Base-by-base conservation (phyloP, 2,888 invertebrate species). In the Drosophila leonis region DNA sequence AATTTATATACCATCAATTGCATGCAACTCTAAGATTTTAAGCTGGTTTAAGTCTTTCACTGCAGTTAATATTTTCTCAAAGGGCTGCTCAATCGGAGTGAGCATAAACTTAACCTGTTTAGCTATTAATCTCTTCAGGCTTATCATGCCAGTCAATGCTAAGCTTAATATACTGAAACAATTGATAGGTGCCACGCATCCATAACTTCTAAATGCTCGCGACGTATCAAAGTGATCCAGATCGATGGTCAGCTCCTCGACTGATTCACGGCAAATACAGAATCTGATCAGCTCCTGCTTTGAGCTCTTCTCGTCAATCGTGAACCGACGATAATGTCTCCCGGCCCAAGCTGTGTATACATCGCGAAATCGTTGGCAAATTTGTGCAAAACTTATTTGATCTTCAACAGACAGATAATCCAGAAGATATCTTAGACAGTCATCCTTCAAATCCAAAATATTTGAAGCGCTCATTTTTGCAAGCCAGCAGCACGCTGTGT, bases 331-430 rank as follows among this genome's bases (percentile, higher is more conserved):
- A 49, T 71, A 72, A 37, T 63, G 59, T 7, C 41, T 51, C 1
- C 52, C 42, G 20, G 8, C 27, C 3, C 49, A 27, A 7, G 27
- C 24, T 6, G 72, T 49, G 9, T 72, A 76, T 6, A 87, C n/a
- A 13, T 72, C 54, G 3, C 85, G 89, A 69, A 89, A 87, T 27
- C 76, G 60, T 0, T 35, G 44, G 15, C 88, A 83, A 15, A 69
- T 70, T 63, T 84, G 82, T 0, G 80, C 70, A 29, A 84, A 84
- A 18, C 18, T 49, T 24, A 66, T 65, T 13, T 59, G 61, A 35
- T 84, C 88, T 2, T 59, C 55, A 5, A 15, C 0, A 2, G 69
- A 4, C 7, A 84, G 33, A 56, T 65, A 57, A 2, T 46, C 37
- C 0, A 84, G 33, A 31, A 84, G 41, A 65, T 82, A 51, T n/a